Conservation (phyloP, 2,113 vertebrate genomes). For the Cephalopterus ornatus region DNA sequence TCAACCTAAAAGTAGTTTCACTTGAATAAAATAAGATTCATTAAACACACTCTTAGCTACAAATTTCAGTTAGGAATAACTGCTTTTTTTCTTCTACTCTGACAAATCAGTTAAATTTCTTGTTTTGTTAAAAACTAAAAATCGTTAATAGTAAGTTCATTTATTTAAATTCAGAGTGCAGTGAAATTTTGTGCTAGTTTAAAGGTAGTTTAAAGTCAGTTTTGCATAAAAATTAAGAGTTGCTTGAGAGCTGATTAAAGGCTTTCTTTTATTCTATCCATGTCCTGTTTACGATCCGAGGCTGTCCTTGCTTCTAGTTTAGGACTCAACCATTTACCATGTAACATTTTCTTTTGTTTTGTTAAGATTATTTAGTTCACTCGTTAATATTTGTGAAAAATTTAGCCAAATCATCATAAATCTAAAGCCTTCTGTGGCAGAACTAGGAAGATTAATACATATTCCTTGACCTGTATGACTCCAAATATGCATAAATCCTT, state of each 20-base stretch:
- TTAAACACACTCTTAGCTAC: not conserved
- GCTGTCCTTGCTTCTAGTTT: not conserved
- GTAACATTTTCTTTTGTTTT: not conserved
- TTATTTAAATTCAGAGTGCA: not conserved
- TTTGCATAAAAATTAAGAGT: not conserved
- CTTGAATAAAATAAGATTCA: not conserved
- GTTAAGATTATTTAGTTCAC: not conserved
- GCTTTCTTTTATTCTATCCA: not conserved
- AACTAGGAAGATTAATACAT: not conserved
- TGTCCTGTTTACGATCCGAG: not conserved
- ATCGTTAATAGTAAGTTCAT: not conserved
- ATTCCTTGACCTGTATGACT: not conserved
- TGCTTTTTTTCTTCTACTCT: not conserved
- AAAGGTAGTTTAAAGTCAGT: no score
- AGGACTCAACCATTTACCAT: not conserved
- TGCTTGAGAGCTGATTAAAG: not conserved
- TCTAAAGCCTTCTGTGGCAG: not conserved
- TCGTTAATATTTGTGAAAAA: not conserved
- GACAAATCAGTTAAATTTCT: not conserved
- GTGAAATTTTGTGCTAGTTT: not conserved
- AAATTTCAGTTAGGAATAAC: not conserved
- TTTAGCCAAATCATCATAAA: not conserved
- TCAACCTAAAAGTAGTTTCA: not conserved
- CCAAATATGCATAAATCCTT: not conserved
- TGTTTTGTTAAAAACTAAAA: not conserved